Evolutionary conservation across 2,113 vertebrate species (phyloP).

Genomic region (Nesogale talazaci): DNA sequence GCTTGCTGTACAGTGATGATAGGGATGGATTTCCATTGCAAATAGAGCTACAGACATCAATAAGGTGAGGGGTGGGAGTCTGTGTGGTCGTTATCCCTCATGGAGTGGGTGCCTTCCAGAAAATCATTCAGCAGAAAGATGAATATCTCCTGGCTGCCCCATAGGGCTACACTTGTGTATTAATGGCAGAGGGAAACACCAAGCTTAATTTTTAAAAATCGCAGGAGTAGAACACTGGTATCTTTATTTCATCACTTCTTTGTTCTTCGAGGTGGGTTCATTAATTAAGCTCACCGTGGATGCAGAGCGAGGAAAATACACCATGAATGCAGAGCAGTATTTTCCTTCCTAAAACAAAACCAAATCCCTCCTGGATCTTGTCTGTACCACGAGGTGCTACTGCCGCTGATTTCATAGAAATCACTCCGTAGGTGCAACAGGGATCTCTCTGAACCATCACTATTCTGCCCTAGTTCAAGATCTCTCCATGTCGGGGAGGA

Average conservation of each 20-base stretch:
- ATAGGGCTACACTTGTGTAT: constrained; percentile 54
- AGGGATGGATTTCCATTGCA: constrained; percentile 74
- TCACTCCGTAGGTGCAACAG: constrained; percentile 63
- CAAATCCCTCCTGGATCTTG: constrained; percentile 41
- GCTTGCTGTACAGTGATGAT: not conserved
- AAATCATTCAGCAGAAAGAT: constrained; percentile 68
- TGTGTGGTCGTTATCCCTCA: constrained; percentile 52
- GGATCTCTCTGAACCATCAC: constrained; percentile 61
- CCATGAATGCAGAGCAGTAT: not conserved
- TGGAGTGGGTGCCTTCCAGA: constrained; percentile 60
- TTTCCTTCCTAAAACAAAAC: constrained; percentile 68
- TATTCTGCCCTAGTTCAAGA: constrained; percentile 47
- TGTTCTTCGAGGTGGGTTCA: constrained; percentile 54
- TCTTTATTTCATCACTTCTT: constrained; percentile 49
- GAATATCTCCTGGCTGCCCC: constrained; percentile 58
- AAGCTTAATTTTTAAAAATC: constrained; percentile 51
- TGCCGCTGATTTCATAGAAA: constrained; percentile 70
- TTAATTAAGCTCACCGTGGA: constrained; percentile 59
- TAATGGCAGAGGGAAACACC: constrained; percentile 51
- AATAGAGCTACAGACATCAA: constrained; percentile 67
- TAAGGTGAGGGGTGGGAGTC: constrained; percentile 19
- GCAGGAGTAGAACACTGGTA: constrained; percentile 12
- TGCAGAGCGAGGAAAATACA: constrained; percentile 54
- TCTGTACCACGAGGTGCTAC: constrained; percentile 29
- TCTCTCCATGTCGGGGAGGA: constrained; percentile 14